Conservation (phyloP, 2,113 vertebrate species). For the Procavia capensis region DNA sequence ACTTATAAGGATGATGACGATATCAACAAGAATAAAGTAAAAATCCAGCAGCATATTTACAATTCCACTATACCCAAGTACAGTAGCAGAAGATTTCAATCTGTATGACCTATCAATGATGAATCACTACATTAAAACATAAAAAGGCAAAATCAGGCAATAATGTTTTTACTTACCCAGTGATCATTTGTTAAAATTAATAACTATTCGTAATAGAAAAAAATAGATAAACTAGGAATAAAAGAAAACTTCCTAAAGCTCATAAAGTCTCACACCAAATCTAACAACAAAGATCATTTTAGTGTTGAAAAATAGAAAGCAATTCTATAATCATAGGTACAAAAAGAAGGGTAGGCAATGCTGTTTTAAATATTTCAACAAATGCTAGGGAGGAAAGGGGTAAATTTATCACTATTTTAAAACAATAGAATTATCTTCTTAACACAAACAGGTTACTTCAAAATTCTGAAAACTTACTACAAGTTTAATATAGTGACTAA, state of each 20-base stretch:
- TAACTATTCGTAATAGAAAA: not conserved
- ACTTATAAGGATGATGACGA: not conserved
- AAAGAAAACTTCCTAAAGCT: not conserved
- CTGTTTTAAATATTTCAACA: conserved; percentile 8
- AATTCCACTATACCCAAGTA: not conserved
- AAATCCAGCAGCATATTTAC: conserved; percentile 22
- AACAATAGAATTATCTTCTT: conserved; percentile 7
- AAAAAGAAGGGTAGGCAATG: not conserved
- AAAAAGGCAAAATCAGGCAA: not conserved
- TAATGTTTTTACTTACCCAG: not conserved
- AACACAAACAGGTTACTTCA: not conserved
- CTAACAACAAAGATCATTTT: not conserved
- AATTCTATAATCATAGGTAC: conserved; percentile 27
- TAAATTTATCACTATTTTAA: not conserved
- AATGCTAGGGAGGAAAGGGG: not conserved
- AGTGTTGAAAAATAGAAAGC: conserved; percentile 41
- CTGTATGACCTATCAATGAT: not conserved
- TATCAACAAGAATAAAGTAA: not conserved
- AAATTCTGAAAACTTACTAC: conserved; percentile 32
- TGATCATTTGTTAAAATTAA: conserved; percentile 27
- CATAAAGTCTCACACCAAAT: conserved; percentile 1
- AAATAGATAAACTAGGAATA: not conserved
- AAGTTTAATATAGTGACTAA: conserved; percentile 24
- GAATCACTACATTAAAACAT: not conserved
- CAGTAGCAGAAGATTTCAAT: not conserved